phyloP scores from a whole-genome alignment of 2,113 vertebrate genomes.

The Silurus glanis region DNA sequence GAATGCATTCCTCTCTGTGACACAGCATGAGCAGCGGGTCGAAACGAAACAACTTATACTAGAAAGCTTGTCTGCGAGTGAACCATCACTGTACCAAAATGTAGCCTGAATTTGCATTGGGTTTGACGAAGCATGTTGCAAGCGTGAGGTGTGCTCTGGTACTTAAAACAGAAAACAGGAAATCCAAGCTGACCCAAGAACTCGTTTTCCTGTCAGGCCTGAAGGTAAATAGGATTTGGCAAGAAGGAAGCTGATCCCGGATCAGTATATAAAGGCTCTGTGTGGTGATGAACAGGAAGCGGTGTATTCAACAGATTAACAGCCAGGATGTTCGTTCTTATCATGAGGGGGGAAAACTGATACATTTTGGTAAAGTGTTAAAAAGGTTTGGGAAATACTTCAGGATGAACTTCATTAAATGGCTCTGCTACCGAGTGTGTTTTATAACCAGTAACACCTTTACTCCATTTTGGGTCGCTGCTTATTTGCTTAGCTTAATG shows the following conservation, averaged over 20 bases:
- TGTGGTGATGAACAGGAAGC: conserved; percentile 36
- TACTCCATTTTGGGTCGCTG: background rate
- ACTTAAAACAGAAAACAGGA: background rate
- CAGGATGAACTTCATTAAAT: background rate
- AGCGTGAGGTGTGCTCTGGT: background rate
- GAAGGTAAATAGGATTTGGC: background rate
- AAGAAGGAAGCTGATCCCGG: background rate
- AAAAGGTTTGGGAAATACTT: conserved; percentile 49
- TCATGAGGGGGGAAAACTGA: background rate
- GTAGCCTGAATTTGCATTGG: background rate
- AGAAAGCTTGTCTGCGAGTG: background rate
- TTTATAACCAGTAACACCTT: background rate
- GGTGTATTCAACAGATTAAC: conserved; percentile 16
- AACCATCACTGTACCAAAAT: background rate
- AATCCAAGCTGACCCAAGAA: background rate
- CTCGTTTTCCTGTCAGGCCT: background rate
- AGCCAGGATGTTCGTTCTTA: conserved; percentile 15
- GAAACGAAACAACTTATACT: background rate
- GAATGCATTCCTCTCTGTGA: background rate
- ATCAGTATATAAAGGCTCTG: background rate
- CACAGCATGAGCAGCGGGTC: background rate
- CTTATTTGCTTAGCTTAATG: background rate
- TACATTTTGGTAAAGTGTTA: background rate
- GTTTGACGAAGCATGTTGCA: conserved; percentile 25
- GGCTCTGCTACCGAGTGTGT: background rate